Conservation (phyloP, 1,140 invertebrate genomes). For the Mylabris phalerata region DNA sequence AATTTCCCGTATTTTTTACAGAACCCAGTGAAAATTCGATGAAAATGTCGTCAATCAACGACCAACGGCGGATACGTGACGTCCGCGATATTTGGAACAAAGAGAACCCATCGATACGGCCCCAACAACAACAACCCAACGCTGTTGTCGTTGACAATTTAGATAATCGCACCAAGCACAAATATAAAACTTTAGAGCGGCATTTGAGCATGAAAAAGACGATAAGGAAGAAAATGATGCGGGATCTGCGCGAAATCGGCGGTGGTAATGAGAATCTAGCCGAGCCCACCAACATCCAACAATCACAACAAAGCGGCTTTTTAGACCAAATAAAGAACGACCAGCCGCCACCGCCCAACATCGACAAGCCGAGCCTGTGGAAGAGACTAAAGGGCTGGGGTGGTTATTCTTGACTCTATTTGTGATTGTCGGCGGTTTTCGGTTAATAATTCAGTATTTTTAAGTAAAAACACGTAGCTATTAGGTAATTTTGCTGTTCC, state of each 20-base stretch:
- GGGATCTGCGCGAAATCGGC: constrained; percentile 55
- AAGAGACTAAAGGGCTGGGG: constrained; percentile 42
- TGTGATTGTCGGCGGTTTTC: too few species aligned
- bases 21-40: constrained; percentile 1
- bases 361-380: constrained; percentile 42
- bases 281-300: constrained; percentile 4
- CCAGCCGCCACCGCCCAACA: constrained; percentile 39
- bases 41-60: constrained; percentile 38
- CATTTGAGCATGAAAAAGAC: constrained; percentile 84
- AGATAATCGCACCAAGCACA: constrained; percentile 36
- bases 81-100: constrained; percentile 40
- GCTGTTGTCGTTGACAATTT: constrained; percentile 14
- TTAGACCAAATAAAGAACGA: constrained; percentile 41
- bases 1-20: not conserved
- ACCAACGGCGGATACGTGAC: constrained; percentile 36
- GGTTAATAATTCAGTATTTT: too few species aligned
- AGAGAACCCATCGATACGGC: constrained; percentile 24
- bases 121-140: constrained; percentile 9
- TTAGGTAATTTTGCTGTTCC: too few species aligned
- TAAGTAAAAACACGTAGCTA: too few species aligned
- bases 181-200: constrained; percentile 64
- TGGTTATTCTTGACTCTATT: not conserved
- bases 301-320: constrained; percentile 31
- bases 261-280: constrained; percentile 26
- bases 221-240: constrained; percentile 77